These are phyloP conservation scores for Planococcus citri DNA, from an alignment of 1,140 invertebrate genomes.

Conservation along the genomic window DNA sequence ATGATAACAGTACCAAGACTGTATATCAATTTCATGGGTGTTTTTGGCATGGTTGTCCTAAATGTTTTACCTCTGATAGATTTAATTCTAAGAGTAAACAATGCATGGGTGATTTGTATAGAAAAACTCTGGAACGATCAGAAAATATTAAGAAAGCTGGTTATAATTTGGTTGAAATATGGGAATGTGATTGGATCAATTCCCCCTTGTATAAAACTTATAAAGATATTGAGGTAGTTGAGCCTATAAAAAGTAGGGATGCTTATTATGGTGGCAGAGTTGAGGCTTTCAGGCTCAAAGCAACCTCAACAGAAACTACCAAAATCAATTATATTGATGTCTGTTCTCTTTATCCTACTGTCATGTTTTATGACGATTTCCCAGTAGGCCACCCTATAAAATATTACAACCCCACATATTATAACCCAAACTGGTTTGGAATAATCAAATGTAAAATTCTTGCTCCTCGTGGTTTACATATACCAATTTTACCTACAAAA, in stretches of 20 bases:
- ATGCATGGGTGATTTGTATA: conserved; percentile 15
- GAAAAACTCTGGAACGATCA: conserved; percentile 13
- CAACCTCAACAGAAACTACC: conserved; percentile 11
- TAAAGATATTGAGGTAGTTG: neutral
- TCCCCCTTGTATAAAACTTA: conserved; percentile 14
- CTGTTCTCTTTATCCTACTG: conserved; percentile 11
- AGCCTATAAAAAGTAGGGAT: conserved; percentile 9
- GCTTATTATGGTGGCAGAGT: conserved; percentile 12
- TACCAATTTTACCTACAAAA: no score
- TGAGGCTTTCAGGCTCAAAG: neutral
- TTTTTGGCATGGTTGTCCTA: conserved; percentile 20
- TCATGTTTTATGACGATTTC: conserved; percentile 16
- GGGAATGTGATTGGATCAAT: conserved; percentile 19
- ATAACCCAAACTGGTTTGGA: conserved; percentile 13
- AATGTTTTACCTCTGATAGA: conserved; percentile 11
- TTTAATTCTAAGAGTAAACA: conserved; percentile 16
- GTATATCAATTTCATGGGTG: conserved; percentile 20
- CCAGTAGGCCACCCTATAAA: conserved; percentile 16
- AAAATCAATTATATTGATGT: conserved; percentile 20
- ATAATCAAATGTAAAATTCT: conserved; percentile 20
- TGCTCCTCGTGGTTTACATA: no score
- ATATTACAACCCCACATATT: neutral
- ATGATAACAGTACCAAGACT: conserved; percentile 13
- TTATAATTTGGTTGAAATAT: conserved; percentile 22
- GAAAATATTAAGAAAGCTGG: conserved; percentile 18